phyloP scores from a whole-genome alignment of 1,140 invertebrate genomes.

The Drosophila albomicans region DNA sequence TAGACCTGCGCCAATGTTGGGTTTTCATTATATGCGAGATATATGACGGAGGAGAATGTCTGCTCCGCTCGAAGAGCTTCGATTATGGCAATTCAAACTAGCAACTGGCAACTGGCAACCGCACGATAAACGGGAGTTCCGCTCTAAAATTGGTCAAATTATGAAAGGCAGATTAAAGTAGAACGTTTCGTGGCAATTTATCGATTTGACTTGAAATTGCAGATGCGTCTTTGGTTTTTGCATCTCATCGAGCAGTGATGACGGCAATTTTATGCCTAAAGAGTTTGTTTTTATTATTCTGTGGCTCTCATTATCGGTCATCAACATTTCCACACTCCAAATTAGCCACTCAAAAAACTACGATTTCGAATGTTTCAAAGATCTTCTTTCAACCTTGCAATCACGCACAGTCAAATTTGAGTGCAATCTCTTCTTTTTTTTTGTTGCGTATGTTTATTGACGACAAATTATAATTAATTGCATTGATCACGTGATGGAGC shows the following conservation, averaged over 20 bases:
- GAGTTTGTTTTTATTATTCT: conserved; percentile 47
- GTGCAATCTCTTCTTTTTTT: conserved; percentile 41
- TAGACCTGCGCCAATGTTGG: conserved; percentile 58
- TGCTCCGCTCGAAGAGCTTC: conserved; percentile 8
- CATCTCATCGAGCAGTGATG: conserved; percentile 15
- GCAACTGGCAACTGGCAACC: conserved; percentile 21
- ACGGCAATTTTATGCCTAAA: conserved; percentile 32
- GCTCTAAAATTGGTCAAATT: conserved; percentile 56
- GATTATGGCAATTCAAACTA: conserved; percentile 49
- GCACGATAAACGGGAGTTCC: conserved; percentile 61
- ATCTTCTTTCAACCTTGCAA: not conserved
- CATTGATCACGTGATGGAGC: conserved; percentile 80
- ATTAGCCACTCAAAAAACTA: conserved; percentile 10
- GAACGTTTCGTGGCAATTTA: conserved; percentile 11
- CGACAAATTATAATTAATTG: conserved; percentile 84
- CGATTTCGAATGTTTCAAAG: conserved; percentile 32
- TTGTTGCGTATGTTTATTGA: conserved; percentile 58
- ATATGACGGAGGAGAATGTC: conserved; percentile 26
- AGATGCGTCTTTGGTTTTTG: conserved; percentile 3
- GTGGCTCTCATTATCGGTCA: conserved; percentile 54
- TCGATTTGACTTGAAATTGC: conserved; percentile 10
- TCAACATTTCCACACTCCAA: conserved; percentile 72
- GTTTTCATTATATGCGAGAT: conserved; percentile 66
- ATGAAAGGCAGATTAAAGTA: conserved; percentile 30
- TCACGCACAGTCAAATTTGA: conserved; percentile 41